Percentiles rank a stretch among this genome's conserved stretches.
These are phyloP conservation scores for Rhineura floridana DNA, from an alignment of 2,113 vertebrate genomes.

Conservation along the genomic window DNA sequence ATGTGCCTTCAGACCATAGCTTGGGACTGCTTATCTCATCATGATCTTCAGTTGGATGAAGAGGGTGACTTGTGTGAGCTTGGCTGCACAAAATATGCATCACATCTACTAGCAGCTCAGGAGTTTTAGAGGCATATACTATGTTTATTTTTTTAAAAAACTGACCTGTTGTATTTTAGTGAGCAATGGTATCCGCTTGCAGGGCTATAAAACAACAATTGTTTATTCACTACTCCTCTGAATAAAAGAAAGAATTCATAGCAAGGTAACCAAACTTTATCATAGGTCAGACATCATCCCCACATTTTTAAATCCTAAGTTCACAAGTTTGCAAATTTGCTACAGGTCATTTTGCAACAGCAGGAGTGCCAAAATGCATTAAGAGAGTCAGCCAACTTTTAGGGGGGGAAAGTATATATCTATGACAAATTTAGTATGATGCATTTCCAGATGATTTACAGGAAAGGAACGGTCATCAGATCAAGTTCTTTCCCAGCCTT, in stretches of 20 bases:
- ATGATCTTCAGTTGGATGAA: not conserved
- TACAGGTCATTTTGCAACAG: not conserved
- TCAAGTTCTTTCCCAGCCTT: not conserved
- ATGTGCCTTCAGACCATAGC: too few species aligned
- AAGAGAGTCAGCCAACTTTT: slow-evolving; percentile 1
- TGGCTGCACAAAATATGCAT: not conserved
- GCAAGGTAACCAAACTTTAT: slow-evolving; percentile 1
- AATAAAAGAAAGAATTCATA: slow-evolving; percentile 1
- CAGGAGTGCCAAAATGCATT: slow-evolving; percentile 3
- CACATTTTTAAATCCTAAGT: not conserved
- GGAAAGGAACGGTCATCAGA: not conserved
- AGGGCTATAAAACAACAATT: not conserved
- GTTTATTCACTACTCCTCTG: not conserved
- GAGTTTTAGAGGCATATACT: not conserved
- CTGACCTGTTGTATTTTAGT: not conserved
- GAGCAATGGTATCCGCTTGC: not conserved
- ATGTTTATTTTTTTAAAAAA: not conserved
- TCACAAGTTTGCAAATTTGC: not conserved
- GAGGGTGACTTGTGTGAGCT: not conserved
- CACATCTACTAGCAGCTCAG: not conserved
- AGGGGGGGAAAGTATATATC: not conserved
- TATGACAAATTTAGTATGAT: not conserved
- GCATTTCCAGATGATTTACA: not conserved
- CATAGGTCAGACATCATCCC: not conserved
- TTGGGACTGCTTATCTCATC: too few species aligned